phyloP scores from a whole-genome alignment of 2,888 invertebrate species.

The Cephus sareptanus region DNA sequence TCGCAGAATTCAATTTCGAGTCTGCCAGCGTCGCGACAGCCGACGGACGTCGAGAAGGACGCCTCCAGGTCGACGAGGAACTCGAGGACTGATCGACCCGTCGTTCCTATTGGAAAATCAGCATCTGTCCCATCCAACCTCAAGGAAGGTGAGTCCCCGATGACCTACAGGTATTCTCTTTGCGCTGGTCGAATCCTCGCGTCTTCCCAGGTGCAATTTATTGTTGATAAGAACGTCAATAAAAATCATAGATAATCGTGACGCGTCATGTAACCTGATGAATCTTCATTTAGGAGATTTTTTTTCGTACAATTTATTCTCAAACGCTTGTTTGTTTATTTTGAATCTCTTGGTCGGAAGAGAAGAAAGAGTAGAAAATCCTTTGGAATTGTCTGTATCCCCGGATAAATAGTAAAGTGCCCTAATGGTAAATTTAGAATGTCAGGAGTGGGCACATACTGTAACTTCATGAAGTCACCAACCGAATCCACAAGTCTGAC shows the following conservation, averaged over 20 bases:
- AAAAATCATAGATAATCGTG: background rate
- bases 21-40: background rate
- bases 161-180: background rate
- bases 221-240: background rate
- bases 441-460: background rate
- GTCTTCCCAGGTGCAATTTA: background rate
- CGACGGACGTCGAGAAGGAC: background rate
- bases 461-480: background rate
- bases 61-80: background rate
- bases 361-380: conserved; percentile 3
- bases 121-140: conserved; percentile 48
- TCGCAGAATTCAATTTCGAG: background rate
- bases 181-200: background rate
- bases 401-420: background rate
- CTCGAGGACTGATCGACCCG: background rate
- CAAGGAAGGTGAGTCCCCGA: conserved; percentile 41
- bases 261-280: no score
- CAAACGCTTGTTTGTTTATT: background rate
- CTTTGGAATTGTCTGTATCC: conserved; percentile 19
- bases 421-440: background rate
- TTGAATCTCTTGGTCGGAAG: conserved; percentile 12
- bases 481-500: background rate
- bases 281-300: background rate
- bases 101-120: conserved; percentile 34
- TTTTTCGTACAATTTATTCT: background rate